Base-by-base conservation (phyloP, 2,113 vertebrate species). In the Balaenoptera acutorostrata region DNA sequence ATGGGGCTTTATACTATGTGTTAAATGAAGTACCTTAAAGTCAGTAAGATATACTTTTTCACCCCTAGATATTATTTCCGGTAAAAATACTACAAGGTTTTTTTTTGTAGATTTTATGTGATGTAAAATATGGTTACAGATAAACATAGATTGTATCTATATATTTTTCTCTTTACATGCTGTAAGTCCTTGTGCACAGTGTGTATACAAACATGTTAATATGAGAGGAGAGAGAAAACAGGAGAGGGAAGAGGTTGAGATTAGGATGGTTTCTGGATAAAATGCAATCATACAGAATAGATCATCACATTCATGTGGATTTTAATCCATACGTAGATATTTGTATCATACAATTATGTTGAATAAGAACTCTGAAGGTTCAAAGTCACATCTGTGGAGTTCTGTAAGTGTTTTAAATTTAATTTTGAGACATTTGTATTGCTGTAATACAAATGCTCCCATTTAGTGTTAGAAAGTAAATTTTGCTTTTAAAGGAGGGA, bases 11-110 rank as follows among this genome's bases (percentile, higher is more conserved):
- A 33, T n/a, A 88, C 57, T 23, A 2, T 33, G 61, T 63, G 15
- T 72, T 97, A 96, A 98, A 88, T 88, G 18, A 93, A 97, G 84
- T 94, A 72, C 61, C 87, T 75, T 72, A 93, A 95, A 20, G 18
- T 91, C 78, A 82, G 87, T 68, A 95, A 96, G 81, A 97, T 97
- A 93, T 75, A 95, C 4, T 88, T 95, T 96, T 85, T 85, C 59
- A 97, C 3, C n/a, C 77, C 55, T 1, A 90, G 18, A 31, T 27
- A 82, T 96, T 97, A 64, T 82, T 89, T 94, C 96, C 14, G 55
- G 94, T 95, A 80, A 96, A 97, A 97, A 96, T 95, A 59, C 31
- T 86, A 80, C 9, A 75, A 57, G 52, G 71, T 46, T 68, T 66
- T 41, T 84, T 95, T 95, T 95, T 52, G 2, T 87, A 93, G 61